Evolutionary conservation across 2,797 vertebrate genomes (phyloP).

Genomic region (Oreochromis grahami): DNA sequence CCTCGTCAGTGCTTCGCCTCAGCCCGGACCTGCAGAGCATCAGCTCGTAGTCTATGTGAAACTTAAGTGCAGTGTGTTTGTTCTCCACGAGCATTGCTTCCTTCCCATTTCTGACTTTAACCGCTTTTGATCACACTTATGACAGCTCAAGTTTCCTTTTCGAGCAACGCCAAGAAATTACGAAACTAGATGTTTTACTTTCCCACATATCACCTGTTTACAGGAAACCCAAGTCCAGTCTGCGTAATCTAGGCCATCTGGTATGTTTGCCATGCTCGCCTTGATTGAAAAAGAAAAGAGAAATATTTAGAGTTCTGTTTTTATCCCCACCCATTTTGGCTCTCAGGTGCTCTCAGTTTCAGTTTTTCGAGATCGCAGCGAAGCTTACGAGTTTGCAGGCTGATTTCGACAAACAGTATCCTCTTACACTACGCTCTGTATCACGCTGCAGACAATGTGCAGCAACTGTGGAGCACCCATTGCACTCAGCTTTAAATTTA

Average conservation of each 20-base stretch:
- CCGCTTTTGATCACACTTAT: slow-evolving; percentile 2
- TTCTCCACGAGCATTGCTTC: slow-evolving; percentile 45
- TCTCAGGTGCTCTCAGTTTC: slow-evolving; percentile 48
- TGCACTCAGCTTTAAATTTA: slow-evolving; percentile 17
- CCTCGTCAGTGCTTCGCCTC: background rate
- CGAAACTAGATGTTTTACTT: slow-evolving; percentile 10
- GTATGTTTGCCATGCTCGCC: slow-evolving; percentile 15
- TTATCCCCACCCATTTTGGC: slow-evolving; percentile 14
- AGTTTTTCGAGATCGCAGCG: slow-evolving; percentile 21
- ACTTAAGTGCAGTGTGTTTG: slow-evolving; percentile 33
- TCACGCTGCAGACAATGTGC: background rate
- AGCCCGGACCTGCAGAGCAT: slow-evolving; percentile 3
- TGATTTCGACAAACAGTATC: background rate
- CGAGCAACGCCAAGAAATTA: background rate
- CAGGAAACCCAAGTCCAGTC: slow-evolving; percentile 45
- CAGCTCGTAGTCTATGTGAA: slow-evolving; percentile 11
- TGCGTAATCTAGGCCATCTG: background rate
- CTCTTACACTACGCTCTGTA: background rate
- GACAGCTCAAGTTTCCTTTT: slow-evolving; percentile 51
- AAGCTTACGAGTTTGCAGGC: background rate
- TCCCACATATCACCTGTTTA: slow-evolving; percentile 56
- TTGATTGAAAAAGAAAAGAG: slow-evolving; percentile 16
- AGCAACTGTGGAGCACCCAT: background rate
- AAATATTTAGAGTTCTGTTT: slow-evolving; percentile 58
- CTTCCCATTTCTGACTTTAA: slow-evolving; percentile 58